phyloP scores from a whole-genome alignment of 1,140 invertebrate genomes.

The Zaprionus gabonicus region DNA sequence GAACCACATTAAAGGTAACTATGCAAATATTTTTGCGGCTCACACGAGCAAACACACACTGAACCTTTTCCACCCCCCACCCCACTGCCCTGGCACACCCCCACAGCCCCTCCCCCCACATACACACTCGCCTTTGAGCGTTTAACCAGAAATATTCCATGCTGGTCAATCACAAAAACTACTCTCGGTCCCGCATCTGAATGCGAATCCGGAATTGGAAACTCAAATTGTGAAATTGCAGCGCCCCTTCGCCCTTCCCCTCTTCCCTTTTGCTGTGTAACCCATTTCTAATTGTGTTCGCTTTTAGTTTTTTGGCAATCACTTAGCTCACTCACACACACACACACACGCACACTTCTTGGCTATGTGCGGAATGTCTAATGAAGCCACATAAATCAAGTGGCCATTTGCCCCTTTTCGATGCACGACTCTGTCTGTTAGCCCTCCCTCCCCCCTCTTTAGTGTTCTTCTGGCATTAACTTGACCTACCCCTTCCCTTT shows the following conservation, averaged over 20 bases:
- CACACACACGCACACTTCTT: conserved; percentile 13
- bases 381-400: conserved; percentile 84
- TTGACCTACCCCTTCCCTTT: neutral
- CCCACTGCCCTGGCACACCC: neutral
- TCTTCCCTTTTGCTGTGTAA: neutral
- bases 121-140: conserved; percentile 31
- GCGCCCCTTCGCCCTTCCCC: neutral
- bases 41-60: conserved; percentile 67
- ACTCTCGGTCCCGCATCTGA: conserved; percentile 22
- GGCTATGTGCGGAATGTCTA: conserved; percentile 76
- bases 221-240: conserved; percentile 18
- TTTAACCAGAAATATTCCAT: conserved; percentile 70
- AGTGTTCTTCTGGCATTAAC: neutral
- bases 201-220: conserved; percentile 14
- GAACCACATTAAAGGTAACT: conserved; percentile 84
- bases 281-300: conserved; percentile 60
- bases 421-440: neutral
- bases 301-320: conserved; percentile 64
- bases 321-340: conserved; percentile 45
- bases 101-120: neutral
- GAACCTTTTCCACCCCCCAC: conserved; percentile 45
- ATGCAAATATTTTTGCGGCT: conserved; percentile 84
- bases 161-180: conserved; percentile 72
- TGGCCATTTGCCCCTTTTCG: conserved; percentile 44
- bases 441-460: neutral